phyloP scores from a whole-genome alignment of 2,888 invertebrate genomes.

The Acleris emargana region DNA sequence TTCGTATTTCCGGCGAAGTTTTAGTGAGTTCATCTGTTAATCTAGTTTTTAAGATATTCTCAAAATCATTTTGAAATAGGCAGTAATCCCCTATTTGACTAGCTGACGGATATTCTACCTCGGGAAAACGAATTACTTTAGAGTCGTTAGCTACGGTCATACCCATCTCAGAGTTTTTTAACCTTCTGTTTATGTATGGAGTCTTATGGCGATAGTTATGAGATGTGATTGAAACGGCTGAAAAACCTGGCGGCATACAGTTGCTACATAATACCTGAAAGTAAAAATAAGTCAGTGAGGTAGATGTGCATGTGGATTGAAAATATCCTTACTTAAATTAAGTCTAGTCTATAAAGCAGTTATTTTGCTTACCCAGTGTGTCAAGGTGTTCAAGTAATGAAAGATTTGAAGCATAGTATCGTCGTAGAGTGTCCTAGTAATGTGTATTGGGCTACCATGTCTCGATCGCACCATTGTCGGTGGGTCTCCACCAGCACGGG shows the following conservation, averaged over 20 bases:
- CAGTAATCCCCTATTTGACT: not conserved
- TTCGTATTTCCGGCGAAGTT: conserved; percentile 5
- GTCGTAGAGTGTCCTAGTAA: too few species aligned
- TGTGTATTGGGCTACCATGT: too few species aligned
- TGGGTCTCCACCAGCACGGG: too few species aligned
- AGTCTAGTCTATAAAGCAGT: too few species aligned
- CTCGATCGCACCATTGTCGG: too few species aligned
- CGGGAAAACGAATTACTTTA: conserved; percentile 55
- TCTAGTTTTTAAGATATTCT: too few species aligned
- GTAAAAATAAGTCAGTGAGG: conserved; percentile 2
- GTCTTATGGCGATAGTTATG: not conserved
- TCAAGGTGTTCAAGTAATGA: not conserved
- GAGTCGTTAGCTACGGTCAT: not conserved
- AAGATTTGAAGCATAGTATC: not conserved
- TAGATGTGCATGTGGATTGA: too few species aligned
- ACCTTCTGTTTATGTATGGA: not conserved
- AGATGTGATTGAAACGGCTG: conserved; percentile 38
- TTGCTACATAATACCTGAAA: conserved; percentile 50
- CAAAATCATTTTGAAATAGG: conserved; percentile 17
- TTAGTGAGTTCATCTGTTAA: not conserved
- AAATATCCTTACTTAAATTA: too few species aligned
- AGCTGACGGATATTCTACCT: conserved; percentile 50
- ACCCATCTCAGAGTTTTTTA: conserved; percentile 1
- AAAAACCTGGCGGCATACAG: conserved; percentile 48
- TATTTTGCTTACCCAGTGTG: conserved; percentile 16